Conservation (phyloP, 2,888 invertebrate species). For the Chrysolina haemoptera region DNA sequence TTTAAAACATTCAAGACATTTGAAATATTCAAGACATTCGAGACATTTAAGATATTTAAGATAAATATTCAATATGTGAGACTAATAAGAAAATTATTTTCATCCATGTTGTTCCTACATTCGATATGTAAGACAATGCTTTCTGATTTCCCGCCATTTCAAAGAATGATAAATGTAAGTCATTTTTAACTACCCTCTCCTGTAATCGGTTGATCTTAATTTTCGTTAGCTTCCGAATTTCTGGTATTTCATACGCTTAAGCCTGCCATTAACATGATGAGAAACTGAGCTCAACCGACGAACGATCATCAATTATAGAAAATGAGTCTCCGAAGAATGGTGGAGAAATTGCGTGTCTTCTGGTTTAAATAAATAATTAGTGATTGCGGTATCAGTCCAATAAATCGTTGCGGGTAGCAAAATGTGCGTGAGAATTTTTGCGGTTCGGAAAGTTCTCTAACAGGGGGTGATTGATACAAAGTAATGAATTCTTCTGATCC, state of each 20-base stretch:
- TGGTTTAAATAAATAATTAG: slow-evolving; percentile 22
- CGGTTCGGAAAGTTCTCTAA: slow-evolving; percentile 12
- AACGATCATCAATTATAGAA: slow-evolving; percentile 19
- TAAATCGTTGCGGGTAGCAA: slow-evolving; percentile 23
- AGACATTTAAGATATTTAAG: no score
- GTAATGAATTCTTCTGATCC: slow-evolving; percentile 30
- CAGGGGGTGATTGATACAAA: slow-evolving; percentile 26
- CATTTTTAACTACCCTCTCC: no score
- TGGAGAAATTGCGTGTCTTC: slow-evolving; percentile 26
- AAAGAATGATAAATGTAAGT: no score
- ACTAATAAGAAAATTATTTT: no score
- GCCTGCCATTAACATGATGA: slow-evolving; percentile 5
- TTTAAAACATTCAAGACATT: no score
- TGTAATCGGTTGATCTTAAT: no score
- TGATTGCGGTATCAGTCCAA: slow-evolving; percentile 26
- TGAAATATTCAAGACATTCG: no score
- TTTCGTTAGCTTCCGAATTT: no score
- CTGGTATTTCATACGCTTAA: background rate
- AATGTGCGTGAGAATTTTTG: slow-evolving; percentile 29
- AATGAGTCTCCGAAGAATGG: slow-evolving; percentile 18
- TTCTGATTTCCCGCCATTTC: no score
- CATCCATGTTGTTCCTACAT: no score
- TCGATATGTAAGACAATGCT: no score
- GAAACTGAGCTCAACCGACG: slow-evolving; percentile 2
- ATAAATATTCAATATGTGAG: no score